These are phyloP conservation scores for Crax fasciolata DNA, from an alignment of 2,797 vertebrate genomes.

Conservation along the genomic window DNA sequence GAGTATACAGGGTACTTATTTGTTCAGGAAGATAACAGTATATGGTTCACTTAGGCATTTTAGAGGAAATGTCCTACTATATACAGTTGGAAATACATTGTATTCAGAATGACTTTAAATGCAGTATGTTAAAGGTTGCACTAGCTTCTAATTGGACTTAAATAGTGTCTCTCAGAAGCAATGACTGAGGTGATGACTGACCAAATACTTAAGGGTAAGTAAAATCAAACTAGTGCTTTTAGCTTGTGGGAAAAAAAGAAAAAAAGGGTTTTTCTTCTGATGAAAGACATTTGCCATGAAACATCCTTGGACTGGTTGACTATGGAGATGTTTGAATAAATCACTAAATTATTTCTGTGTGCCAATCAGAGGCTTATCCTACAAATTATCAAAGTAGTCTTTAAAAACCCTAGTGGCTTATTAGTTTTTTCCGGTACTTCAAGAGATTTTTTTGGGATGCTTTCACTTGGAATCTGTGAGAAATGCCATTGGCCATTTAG, in stretches of 20 bases:
- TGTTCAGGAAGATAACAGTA: neutral
- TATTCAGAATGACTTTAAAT: neutral
- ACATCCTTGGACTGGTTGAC: neutral
- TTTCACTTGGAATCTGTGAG: neutral
- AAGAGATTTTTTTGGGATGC: neutral
- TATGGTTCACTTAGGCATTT: neutral
- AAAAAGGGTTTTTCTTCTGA: neutral
- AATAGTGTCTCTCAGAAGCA: neutral
- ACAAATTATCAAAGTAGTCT: neutral
- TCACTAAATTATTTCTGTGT: neutral
- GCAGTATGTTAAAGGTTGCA: neutral
- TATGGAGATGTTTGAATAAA: neutral
- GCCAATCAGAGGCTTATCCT: neutral
- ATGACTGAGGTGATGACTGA: rapidly evolving
- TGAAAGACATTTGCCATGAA: neutral
- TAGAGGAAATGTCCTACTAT: neutral
- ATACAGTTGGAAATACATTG: neutral
- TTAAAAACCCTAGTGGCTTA: neutral
- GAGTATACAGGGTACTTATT: neutral
- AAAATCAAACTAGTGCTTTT: neutral
- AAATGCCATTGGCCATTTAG: neutral
- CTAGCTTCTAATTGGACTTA: neutral
- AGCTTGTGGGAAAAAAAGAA: neutral
- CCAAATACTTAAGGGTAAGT: neutral
- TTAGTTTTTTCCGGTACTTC: neutral